A percentile compares a stretch with the other conserved stretches of the same genome.
Conservation (phyloP, 1,140 invertebrate genomes). For the Chrysopa pallens region DNA sequence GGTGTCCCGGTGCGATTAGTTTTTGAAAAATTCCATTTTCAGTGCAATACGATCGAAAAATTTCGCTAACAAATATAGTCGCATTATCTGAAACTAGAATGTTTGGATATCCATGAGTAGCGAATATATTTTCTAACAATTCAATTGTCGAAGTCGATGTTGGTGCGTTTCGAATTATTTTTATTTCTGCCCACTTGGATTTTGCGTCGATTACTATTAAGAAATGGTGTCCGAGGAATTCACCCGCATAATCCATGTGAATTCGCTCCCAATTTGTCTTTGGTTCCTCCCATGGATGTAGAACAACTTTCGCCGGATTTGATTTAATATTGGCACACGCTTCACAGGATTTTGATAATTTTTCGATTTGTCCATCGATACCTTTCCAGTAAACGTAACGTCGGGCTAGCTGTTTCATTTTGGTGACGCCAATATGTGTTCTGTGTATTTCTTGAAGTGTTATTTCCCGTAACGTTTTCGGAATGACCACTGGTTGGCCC, state of each 20-base stretch:
- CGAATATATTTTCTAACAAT: constrained; percentile 10
- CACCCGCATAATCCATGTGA: constrained; percentile 15
- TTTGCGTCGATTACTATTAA: constrained; percentile 15
- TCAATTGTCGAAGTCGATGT: constrained; percentile 7
- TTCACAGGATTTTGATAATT: constrained; percentile 9
- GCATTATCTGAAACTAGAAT: constrained; percentile 15
- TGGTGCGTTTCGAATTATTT: constrained; percentile 1
- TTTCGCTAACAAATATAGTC: constrained; percentile 12
- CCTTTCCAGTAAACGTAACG: constrained; percentile 11
- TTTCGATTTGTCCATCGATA: constrained; percentile 15
- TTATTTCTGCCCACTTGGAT: constrained; percentile 18
- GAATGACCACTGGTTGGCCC: constrained; percentile 4
- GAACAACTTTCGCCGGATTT: constrained; percentile 8
- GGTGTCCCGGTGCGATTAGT: constrained; percentile 13
- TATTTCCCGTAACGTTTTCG: constrained; percentile 1
- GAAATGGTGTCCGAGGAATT: constrained; percentile 10
- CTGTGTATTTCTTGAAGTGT: neutral
- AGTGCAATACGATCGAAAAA: constrained; percentile 11
- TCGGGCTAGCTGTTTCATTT: constrained; percentile 15
- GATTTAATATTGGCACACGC: constrained; percentile 8
- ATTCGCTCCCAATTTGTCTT: constrained; percentile 11
- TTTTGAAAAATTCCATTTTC: constrained; percentile 12
- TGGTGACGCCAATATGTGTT: constrained; percentile 13
- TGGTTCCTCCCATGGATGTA: constrained; percentile 13
- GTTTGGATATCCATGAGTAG: constrained; percentile 11